phyloP scores from a whole-genome alignment of 2,797 vertebrate genomes.

The Craterocephalus amniculus region DNA sequence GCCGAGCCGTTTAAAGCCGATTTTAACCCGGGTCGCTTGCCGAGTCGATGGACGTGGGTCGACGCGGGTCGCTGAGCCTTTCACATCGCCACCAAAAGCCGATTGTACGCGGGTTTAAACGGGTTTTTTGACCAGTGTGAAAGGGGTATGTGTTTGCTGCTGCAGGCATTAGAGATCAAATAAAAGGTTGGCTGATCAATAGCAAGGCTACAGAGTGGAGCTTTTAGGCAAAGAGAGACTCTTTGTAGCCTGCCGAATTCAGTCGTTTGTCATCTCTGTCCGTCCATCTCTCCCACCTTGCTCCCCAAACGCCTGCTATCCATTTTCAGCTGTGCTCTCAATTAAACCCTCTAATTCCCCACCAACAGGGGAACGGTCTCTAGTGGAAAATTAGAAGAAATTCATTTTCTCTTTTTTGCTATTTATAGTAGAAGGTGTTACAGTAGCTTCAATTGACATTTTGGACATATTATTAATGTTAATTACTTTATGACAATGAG shows the following conservation, averaged over 20 bases:
- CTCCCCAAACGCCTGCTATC: conserved; percentile 24
- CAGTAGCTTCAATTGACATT: conserved; percentile 30
- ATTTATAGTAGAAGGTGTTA: conserved; percentile 53
- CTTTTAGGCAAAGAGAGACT: conserved; percentile 50
- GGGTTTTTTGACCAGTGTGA: no score
- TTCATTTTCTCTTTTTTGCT: conserved; percentile 40
- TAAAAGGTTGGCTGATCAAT: conserved; percentile 65
- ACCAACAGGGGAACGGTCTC: conserved; percentile 22
- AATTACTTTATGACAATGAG: conserved; percentile 43
- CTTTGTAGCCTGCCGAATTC: conserved; percentile 18
- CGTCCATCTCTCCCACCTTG: conserved; percentile 15
- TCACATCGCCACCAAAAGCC: no score
- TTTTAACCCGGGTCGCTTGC: no score
- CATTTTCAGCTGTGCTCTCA: conserved; percentile 64
- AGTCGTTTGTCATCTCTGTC: conserved; percentile 21
- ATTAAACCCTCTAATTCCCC: conserved; percentile 60
- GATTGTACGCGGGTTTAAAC: no score
- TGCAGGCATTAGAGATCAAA: conserved; percentile 56
- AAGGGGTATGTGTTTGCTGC: no score
- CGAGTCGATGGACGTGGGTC: no score
- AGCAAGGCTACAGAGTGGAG: conserved; percentile 30
- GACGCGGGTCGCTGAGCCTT: no score
- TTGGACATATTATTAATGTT: conserved; percentile 34
- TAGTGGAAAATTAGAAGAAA: conserved; percentile 49
- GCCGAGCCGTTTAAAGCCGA: no score